phyloP scores from a whole-genome alignment of 2,888 invertebrate genomes.

The Phortica okadai region DNA sequence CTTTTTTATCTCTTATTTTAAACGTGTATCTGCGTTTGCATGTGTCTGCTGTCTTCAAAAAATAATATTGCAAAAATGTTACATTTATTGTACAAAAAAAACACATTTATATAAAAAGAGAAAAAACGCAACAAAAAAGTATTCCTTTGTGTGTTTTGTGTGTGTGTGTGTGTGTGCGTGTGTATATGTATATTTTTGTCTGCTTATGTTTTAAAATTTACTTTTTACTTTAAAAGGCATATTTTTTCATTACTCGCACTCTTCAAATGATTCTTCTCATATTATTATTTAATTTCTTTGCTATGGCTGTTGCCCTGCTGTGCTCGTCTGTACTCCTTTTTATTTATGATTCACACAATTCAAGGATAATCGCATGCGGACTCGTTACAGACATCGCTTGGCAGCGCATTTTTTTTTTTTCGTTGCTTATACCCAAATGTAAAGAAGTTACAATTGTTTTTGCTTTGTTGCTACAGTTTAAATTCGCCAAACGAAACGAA shows the following conservation, averaged over 20 bases:
- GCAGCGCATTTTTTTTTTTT: too few species aligned
- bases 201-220: constrained; percentile 1
- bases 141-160: constrained; percentile 37
- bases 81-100: too few species aligned
- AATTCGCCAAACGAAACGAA: constrained; percentile 13
- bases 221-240: constrained; percentile 30
- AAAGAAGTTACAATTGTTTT: too few species aligned
- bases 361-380: constrained; percentile 46
- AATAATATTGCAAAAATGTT: too few species aligned
- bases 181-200: neutral
- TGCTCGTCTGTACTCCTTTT: constrained; percentile 35
- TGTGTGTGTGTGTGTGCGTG: constrained; percentile 21
- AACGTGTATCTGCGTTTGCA: constrained; percentile 13
- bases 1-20: constrained; percentile 7
- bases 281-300: neutral
- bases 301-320: neutral
- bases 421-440: too few species aligned
- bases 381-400: neutral
- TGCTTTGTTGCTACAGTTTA: too few species aligned
- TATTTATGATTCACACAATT: constrained; percentile 39
- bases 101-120: too few species aligned
- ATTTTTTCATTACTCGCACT: constrained; percentile 7
- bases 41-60: too few species aligned
- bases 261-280: neutral
- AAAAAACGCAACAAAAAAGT: too few species aligned